Evolutionary conservation across 37 sponge, comb jelly and placozoan genomes (phyloP).

Genomic region (Cliona cf. orientalis): DNA sequence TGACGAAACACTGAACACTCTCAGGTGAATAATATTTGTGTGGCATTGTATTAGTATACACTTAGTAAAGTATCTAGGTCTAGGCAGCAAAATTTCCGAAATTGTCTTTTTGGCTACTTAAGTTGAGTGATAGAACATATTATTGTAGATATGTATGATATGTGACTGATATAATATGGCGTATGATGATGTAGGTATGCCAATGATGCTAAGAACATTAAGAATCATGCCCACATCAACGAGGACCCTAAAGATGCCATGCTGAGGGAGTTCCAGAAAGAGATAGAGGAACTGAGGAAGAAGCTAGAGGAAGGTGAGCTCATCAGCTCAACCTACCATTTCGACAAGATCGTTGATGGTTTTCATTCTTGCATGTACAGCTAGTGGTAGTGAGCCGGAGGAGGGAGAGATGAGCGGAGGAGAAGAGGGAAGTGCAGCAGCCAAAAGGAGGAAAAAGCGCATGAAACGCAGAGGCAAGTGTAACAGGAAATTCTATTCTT

Average conservation of each 20-base stretch:
- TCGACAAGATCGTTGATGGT: not conserved
- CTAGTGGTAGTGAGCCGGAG: constrained; percentile 49
- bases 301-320: constrained; percentile 71
- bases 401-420: constrained; percentile 49
- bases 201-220: constrained; percentile 95
- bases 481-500: not conserved
- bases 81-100: not conserved
- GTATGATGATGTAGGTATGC: constrained; percentile 94
- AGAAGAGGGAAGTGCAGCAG: constrained; percentile 1
- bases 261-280: constrained; percentile 97
- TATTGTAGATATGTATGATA: too few species aligned
- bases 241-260: constrained; percentile 99
- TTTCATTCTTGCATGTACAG: not conserved
- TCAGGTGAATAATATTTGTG: constrained; percentile 70
- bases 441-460: not conserved
- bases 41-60: too few species aligned
- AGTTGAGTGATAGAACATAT: too few species aligned
- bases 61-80: too few species aligned
- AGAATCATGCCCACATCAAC: constrained; percentile 96
- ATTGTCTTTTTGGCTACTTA: not conserved
- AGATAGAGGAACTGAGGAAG: constrained; percentile 87
- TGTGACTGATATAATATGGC: too few species aligned
- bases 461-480: constrained; percentile 8
- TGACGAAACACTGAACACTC: constrained; percentile 93
- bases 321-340: not conserved